phyloP scores from a whole-genome alignment of 2,797 vertebrate genomes.

The Falco naumanni region DNA sequence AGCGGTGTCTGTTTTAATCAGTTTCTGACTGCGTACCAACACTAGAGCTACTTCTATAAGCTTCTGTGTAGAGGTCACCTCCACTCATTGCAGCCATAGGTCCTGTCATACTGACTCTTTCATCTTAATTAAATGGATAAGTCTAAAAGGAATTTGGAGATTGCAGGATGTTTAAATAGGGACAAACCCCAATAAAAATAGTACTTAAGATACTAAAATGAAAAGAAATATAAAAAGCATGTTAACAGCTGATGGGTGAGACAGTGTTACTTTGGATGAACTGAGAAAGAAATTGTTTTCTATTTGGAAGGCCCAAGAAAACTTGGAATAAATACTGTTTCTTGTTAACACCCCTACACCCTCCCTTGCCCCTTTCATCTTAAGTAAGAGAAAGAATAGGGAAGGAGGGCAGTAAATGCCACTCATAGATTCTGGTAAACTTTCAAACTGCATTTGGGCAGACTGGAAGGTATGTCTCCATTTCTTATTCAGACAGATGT shows the following conservation, averaged over 20 bases:
- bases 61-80: background rate
- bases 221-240: background rate
- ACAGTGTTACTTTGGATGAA: background rate
- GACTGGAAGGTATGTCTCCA: background rate
- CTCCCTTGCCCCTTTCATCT: fast-evolving
- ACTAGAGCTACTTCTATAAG: background rate
- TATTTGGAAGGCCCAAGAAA: background rate
- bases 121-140: background rate
- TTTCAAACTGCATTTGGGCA: background rate
- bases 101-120: background rate
- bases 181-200: background rate
- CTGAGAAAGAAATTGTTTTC: background rate
- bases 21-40: background rate
- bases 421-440: background rate
- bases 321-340: background rate
- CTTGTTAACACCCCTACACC: background rate
- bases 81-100: background rate
- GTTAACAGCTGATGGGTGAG: background rate
- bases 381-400: background rate
- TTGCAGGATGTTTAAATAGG: background rate
- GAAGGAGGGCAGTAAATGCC: background rate
- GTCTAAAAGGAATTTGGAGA: background rate
- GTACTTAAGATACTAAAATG: background rate
- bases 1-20: background rate
- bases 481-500: background rate